Evolutionary conservation across 2,797 vertebrate genomes (phyloP).

Genomic region (Tiaroga cobitis): DNA sequence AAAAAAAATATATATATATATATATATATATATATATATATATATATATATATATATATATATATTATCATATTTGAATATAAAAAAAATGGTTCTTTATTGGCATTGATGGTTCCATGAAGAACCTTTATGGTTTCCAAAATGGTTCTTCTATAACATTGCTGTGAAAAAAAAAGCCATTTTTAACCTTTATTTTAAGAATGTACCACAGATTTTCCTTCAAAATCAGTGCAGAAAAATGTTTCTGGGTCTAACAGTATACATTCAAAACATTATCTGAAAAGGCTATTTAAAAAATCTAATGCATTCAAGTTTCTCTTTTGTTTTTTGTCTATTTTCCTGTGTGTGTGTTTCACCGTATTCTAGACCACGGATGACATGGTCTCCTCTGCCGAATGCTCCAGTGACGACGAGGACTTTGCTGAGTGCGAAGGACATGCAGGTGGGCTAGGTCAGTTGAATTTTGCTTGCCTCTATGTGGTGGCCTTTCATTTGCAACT

Average conservation of each 20-base stretch:
- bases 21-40: too few relatives aligned
- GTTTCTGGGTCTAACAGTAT: background rate
- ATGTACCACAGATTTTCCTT: background rate
- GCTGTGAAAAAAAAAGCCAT: background rate
- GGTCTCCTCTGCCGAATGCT: slow-evolving; percentile 96
- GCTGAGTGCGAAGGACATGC: slow-evolving; percentile 94
- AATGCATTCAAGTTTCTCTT: slow-evolving; percentile 69
- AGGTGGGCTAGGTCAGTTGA: slow-evolving; percentile 99
- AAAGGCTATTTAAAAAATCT: background rate
- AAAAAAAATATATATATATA: too few relatives aligned
- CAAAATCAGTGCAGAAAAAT: background rate
- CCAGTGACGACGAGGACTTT: slow-evolving; percentile 97
- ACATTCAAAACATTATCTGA: background rate
- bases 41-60: too few relatives aligned
- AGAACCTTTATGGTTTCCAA: background rate
- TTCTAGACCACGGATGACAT: slow-evolving; percentile 84
- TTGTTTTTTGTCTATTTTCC: slow-evolving; percentile 65
- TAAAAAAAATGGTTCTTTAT: too few relatives aligned
- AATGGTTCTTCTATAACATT: background rate
- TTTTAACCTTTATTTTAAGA: background rate
- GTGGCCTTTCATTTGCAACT: slow-evolving; percentile 82
- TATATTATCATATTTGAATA: too few relatives aligned
- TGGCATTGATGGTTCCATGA: too few relatives aligned
- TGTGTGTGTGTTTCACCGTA: slow-evolving; percentile 52
- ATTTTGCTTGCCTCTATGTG: slow-evolving; percentile 85